Evolutionary conservation across 1,140 invertebrate genomes (phyloP).

Genomic region (Metaphire vulgaris): DNA sequence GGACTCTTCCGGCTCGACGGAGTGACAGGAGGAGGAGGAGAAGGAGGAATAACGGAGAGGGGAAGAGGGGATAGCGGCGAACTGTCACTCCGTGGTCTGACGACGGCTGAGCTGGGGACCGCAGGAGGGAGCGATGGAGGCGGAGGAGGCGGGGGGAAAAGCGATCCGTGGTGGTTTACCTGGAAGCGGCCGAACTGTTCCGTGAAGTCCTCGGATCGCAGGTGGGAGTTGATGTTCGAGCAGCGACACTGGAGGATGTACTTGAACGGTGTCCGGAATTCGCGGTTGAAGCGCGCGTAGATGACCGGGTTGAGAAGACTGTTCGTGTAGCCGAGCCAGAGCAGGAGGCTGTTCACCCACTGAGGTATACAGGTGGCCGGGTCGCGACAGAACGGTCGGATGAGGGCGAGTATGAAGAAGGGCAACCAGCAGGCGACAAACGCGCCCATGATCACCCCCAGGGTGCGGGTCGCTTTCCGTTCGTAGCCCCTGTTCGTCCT

Average conservation of each 20-base stretch:
- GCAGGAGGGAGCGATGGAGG: no score
- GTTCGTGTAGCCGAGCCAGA: slow-evolving; percentile 89
- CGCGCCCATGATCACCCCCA: no score
- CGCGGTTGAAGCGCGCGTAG: slow-evolving; percentile 96
- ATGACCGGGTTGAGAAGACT: slow-evolving; percentile 98
- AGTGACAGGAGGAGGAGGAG: no score
- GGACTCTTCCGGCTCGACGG: no score
- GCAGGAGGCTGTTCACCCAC: slow-evolving; percentile 51
- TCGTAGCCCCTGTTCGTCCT: slow-evolving; percentile 82
- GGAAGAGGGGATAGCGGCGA: no score
- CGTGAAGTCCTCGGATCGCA: slow-evolving; percentile 21
- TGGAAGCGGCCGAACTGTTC: slow-evolving; percentile 51
- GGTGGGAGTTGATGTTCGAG: slow-evolving; percentile 32
- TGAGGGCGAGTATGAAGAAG: no score
- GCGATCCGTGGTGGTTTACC: no score
- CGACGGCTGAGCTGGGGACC: no score
- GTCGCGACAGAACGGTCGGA: slow-evolving; percentile 56
- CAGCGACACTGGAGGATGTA: slow-evolving; percentile 35
- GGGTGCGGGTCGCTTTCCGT: slow-evolving; percentile 59
- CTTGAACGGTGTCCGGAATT: slow-evolving; percentile 81
- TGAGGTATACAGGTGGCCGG: slow-evolving; percentile 36
- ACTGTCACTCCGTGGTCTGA: no score
- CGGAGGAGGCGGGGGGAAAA: no score
- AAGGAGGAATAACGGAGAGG: no score
- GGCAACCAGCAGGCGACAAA: no score